Evolutionary conservation across 2,797 vertebrate genomes (phyloP), one percentile per base, ranked within the genome.

Genomic region (Enteromius anoplus): DNA sequence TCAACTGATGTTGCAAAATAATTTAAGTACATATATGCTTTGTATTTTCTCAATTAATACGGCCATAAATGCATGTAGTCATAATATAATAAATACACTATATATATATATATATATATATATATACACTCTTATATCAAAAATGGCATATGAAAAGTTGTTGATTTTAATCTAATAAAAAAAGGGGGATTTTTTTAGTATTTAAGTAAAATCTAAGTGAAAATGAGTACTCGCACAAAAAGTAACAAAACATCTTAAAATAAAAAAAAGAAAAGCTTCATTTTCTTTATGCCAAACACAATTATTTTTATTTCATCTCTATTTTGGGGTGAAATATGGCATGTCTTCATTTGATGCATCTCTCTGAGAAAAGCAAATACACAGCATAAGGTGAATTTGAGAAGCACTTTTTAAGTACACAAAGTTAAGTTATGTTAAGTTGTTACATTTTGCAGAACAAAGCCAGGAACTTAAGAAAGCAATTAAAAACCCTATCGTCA

Each of bases 371-470:
- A 26, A 60, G 58, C 12, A 23, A 29, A 29, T 62, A 62, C 1
- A 14, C 23, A 62, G 12, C 58, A 62, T 29, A 29, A 26, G 9
- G 32, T 3, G 32, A 34, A 4, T 2, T 4, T 62, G 58, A 29
- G 14, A 29, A 26, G 58, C 15, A 12, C 58, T 11, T 0, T 62
- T 62, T 29, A 62, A 29, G 58, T 29, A 6, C 11, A 62, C 58
- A 62, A 29, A 29, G 23, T n/a, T n/a, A n/a, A n/a, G n/a, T n/a
- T n/a, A n/a, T n/a, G n/a, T n/a, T n/a, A n/a, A n/a, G n/a, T n/a
- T n/a, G n/a, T n/a, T 49, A 49, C 42, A 29, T 71, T 47, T 71
- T 29, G n/a, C n/a, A 62, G 37, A 76, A 45, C 23, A 76, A 62
- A 23, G 29, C 15, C 15, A 49, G 15, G 5, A 47, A 29, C 17